Base-by-base conservation (phyloP, 2,113 vertebrate genomes). In the Actenoides lindsayi region DNA sequence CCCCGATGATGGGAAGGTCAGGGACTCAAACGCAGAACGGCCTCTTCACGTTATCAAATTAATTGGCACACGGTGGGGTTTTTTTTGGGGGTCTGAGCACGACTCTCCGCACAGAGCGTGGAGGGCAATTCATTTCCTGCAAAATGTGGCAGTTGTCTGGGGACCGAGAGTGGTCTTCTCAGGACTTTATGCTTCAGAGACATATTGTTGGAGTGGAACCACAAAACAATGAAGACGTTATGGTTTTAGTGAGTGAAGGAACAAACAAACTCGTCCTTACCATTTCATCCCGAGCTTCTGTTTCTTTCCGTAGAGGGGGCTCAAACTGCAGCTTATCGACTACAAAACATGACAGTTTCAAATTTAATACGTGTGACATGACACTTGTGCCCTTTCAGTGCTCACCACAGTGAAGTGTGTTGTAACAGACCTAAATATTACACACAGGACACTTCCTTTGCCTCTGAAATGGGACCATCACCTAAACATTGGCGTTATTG, bases 291-390 rank as follows among this genome's bases (percentile, higher is more conserved):
- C 98, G 98, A 94, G 99, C 99, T 98, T 99, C 99, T 4, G 99
- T 99, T 98, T 99, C 99, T 96, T 99, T 99, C 95, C 98, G 93
- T 16, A 99, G 97, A 6, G 99, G 99, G 24, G 99, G 98, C 94
- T 99, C 98, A 96, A 99, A 99, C 86, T 99, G 98, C 94, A 99
- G 95, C 97, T 99, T 99, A 94, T 99, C 99, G 94, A 99, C 99
- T 99, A 94, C 39, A 98, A 98, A 97, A 96, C 19, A 97, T 1
- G 2, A 24, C 1, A 20, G 54, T 67, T 90, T 65, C 41, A 28
- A 4, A 2, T 60, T 79, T 54, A 92, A 33, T 11, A 16, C 56
- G 39, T 20, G 6, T 3, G 27, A 1, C 2, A 19, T 5, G 15
- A 25, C 6, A 21, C 20, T 4, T 10, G 48, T 30, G 53, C 20